Evolutionary conservation across 1,140 invertebrate genomes (phyloP).

Genomic region (Ips nitidus): DNA sequence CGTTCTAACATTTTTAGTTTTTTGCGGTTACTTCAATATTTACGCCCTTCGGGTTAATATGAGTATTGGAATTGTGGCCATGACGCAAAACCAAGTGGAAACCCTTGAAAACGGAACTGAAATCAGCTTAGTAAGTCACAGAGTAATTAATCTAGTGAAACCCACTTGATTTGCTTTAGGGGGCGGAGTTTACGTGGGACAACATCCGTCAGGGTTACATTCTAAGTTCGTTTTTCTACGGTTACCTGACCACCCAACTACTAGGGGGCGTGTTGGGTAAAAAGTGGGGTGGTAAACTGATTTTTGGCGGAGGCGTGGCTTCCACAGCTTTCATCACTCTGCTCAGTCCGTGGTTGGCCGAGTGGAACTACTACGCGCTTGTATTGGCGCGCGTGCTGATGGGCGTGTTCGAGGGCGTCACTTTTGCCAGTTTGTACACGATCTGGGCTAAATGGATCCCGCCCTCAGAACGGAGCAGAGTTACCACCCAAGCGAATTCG

Average conservation of each 20-base stretch:
- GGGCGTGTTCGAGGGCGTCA: constrained; percentile 73
- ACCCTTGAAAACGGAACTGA: constrained; percentile 53
- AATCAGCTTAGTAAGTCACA: constrained; percentile 18
- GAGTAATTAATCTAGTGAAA: not conserved
- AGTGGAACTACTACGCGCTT: constrained; percentile 68
- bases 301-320: constrained; percentile 80
- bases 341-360: constrained; percentile 75
- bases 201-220: constrained; percentile 76
- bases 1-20: constrained; percentile 74
- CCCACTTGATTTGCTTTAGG: constrained; percentile 18
- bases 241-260: constrained; percentile 73
- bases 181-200: constrained; percentile 77
- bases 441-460: constrained; percentile 33
- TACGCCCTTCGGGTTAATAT: constrained; percentile 86
- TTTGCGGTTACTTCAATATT: constrained; percentile 86
- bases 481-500: constrained; percentile 15
- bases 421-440: constrained; percentile 25
- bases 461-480: constrained; percentile 21
- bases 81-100: constrained; percentile 68
- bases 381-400: constrained; percentile 81
- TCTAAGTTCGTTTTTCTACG: constrained; percentile 86
- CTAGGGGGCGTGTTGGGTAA: constrained; percentile 59
- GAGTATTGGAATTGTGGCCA: constrained; percentile 86
- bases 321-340: constrained; percentile 79
- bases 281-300: constrained; percentile 61